Percentiles rank a stretch among this genome's conserved stretches.
Evolutionary conservation across 2,113 vertebrate species (phyloP).

Genomic region (Eptatretus burgeri): DNA sequence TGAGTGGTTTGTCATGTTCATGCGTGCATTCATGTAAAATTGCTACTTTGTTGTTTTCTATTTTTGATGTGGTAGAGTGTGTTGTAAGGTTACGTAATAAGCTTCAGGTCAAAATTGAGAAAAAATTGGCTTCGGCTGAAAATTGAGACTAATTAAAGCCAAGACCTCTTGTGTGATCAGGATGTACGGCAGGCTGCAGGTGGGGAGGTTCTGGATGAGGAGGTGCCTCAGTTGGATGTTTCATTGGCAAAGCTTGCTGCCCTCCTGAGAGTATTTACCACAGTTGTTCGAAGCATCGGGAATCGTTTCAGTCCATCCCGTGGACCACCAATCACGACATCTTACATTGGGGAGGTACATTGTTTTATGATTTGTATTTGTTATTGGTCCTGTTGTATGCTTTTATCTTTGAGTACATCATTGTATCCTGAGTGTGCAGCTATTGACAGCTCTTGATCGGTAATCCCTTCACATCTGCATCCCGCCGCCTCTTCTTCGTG

Average conservation of each 20-base stretch:
- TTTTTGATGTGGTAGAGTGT: too few relatives aligned
- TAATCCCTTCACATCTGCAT: too few relatives aligned
- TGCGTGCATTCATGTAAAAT: too few relatives aligned
- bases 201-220: slow-evolving; percentile 53
- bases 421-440: not conserved
- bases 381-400: not conserved
- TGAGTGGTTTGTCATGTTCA: too few relatives aligned
- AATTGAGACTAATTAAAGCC: too few relatives aligned
- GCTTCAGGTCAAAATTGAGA: too few relatives aligned
- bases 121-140: too few relatives aligned
- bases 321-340: slow-evolving; percentile 69
- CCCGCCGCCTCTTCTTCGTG: too few relatives aligned
- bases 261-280: slow-evolving; percentile 72
- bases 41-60: too few relatives aligned
- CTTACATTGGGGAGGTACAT: slow-evolving; percentile 72
- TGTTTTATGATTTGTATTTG: not conserved
- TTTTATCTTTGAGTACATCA: not conserved
- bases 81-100: too few relatives aligned
- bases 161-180: slow-evolving; percentile 17
- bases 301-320: slow-evolving; percentile 66
- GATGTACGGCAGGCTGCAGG: slow-evolving; percentile 64
- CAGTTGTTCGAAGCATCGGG: slow-evolving; percentile 86
- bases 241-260: slow-evolving; percentile 78
- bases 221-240: slow-evolving; percentile 72
- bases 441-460: too few relatives aligned